A percentile compares a stretch with the other conserved stretches of the same genome.
Evolutionary conservation across 2,113 vertebrate species (phyloP).

Genomic region (Prinia subflava): DNA sequence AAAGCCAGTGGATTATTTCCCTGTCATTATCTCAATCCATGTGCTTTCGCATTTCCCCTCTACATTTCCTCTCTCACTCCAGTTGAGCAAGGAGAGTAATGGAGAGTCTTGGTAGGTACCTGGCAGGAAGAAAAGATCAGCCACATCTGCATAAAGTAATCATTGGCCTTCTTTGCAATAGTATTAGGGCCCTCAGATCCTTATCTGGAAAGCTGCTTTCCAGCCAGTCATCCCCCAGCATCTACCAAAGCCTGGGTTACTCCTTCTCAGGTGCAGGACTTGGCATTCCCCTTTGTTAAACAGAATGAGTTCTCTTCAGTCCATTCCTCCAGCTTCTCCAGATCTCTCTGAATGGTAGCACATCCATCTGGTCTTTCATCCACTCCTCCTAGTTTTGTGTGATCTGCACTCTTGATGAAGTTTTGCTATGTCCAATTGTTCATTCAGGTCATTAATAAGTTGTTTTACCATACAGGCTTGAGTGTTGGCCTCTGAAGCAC

Average conservation of each 20-base stretch:
- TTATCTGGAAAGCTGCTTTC: neutral
- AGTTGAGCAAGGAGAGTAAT: neutral
- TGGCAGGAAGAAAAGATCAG: neutral
- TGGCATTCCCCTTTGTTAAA: neutral
- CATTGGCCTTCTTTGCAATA: neutral
- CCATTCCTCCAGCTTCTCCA: neutral
- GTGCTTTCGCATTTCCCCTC: neutral
- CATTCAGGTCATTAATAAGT: neutral
- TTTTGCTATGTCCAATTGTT: neutral
- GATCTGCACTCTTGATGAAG: neutral
- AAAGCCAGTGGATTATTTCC: neutral
- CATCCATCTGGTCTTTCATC: neutral
- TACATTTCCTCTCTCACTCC: neutral
- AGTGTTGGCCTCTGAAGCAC: neutral
- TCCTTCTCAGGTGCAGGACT: neutral
- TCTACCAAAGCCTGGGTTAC: neutral
- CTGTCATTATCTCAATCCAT: neutral
- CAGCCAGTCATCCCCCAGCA: neutral
- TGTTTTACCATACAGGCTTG: neutral
- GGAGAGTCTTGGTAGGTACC: neutral
- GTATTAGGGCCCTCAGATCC: neutral
- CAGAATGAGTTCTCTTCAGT: neutral
- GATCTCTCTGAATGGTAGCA: neutral
- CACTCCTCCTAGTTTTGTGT: neutral
- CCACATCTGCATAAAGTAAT: neutral